Base-by-base conservation (phyloP, 2,888 invertebrate genomes). In the Abrostola tripartita region DNA sequence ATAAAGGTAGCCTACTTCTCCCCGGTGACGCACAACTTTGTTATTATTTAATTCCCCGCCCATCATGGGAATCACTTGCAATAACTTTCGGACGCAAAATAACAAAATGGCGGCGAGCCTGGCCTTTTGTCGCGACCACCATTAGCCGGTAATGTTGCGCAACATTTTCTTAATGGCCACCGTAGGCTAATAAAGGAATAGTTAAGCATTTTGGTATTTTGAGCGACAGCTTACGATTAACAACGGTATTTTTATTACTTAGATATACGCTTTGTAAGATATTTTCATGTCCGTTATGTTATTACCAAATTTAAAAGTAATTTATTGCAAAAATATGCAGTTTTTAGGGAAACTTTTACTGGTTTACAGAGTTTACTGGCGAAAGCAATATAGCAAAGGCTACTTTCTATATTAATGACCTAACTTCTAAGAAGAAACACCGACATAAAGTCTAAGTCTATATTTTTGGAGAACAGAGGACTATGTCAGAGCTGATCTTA, bases 91-190 rank as follows among this genome's bases (percentile, higher is more conserved):
- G 52, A 12, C 8, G 14, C 52, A 49, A 71, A 74, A 75, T 61
- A 63, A 63, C 71, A 75, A 73, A 62, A 60, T 63, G 75, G 75
- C 66, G 52, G 6, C 52, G 36, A 12, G 51, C 9, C 24, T 9
- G 53, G 54, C 54, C 50, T 36, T 75, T 67, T 67, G 52, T 67
- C 63, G 61, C 8, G 37, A 37, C 14, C 63, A 52, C 58, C 51
- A 67, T 75, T 75, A 70, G 57, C 37, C 59, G 10, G 42, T 71
- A 71, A 71, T 63, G 71, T 24, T 41, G 44, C 47, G 10, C 41
- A 71, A 75, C 63, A 64, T 74, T 74, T 63, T 50, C 12, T 51
- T 71, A 75, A 75, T 60, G 42, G 63, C 14, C 37, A 8, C 7
- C 47, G 44, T n/a, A 24, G 52, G n/a, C 37, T 74, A 62, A 58